Base-by-base conservation (phyloP, 2,113 vertebrate genomes). In the Gopherus evgoodei region DNA sequence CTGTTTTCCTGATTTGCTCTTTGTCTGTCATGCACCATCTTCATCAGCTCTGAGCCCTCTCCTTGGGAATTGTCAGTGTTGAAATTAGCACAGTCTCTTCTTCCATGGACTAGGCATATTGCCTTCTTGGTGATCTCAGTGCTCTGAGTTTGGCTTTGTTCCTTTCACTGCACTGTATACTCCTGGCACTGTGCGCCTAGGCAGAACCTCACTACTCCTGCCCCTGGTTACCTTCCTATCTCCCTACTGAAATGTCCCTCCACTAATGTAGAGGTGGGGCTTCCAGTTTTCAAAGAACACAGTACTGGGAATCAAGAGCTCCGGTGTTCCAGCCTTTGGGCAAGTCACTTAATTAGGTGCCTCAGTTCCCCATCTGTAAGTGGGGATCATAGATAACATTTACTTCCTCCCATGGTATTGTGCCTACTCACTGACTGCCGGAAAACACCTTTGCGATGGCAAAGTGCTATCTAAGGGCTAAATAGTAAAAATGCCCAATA, bases 401-500 rank as follows among this genome's bases (percentile, higher is more conserved):
- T 78, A 14, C 75, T 47, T 47, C 24, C 19, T n/a, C 65, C 31
- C n/a, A 72, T 19, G 8, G 25, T 42, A 47, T 47, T 29, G 25
- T 35, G 35, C 22, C 35, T 89, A 83, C 76, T n/a, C 57, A 24
- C 6, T 44, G 75, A 14, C 69, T 85, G 47, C 69, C 69, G 85
- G 82, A 13, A 24, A 86, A 47, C 25, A 17, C 84, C 93, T 94
- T 83, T 79, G 72, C 81, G 24, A 6, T 0, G 6, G 91, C 57
- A 2, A 19, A 0, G 57, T 94, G 90, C 54, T 79, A 65, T 85
- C 69, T 69, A 79, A 31, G 86, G 91, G 79, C 82, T 80, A 92
- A 94, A 94, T 94, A 83, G 81, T 91, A 90, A 90, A 52, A 90
- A 52, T 12, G 16, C 84, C 31, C 81, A 88, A 72, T 87, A 95